Evolutionary conservation across 2,797 vertebrate genomes (phyloP).

Genomic region (Acomys russatus): DNA sequence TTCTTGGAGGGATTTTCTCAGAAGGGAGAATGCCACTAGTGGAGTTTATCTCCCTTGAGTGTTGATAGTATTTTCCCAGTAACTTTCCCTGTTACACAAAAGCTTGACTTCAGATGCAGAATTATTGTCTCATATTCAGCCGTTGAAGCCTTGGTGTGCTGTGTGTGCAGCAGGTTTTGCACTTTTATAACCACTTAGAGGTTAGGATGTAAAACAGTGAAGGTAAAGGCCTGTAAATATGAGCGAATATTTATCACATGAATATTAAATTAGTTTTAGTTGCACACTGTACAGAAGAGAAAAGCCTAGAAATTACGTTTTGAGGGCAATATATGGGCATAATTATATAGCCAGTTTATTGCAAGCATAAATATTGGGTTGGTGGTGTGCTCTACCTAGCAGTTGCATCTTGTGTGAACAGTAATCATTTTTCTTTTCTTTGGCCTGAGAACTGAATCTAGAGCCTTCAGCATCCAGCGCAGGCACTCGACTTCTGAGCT

Average conservation of each 20-base stretch:
- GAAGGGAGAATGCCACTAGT: not conserved
- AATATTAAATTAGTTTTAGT: not conserved
- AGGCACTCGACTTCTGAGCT: not conserved
- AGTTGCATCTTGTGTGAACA: not conserved
- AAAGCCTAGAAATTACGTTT: not conserved
- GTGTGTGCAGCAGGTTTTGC: not conserved
- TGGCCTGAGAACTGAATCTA: not conserved
- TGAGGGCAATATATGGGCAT: not conserved
- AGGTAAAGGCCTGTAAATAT: not conserved
- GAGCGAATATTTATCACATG: not conserved
- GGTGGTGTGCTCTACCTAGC: not conserved
- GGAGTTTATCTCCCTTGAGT: conserved; percentile 16
- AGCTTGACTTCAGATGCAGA: not conserved
- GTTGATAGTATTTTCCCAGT: conserved; percentile 35
- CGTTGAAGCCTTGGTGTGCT: not conserved
- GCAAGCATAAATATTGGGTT: not conserved
- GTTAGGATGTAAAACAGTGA: conserved; percentile 10
- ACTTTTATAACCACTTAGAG: not conserved
- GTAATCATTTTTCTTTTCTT: not conserved
- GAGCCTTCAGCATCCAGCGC: not conserved
- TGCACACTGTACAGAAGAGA: not conserved
- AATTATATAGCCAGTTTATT: not conserved
- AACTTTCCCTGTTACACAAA: not conserved
- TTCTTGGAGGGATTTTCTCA: not conserved
- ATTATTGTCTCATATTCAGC: not conserved